phyloP scores from a whole-genome alignment of 2,888 invertebrate species.

The Andrena flavipes region DNA sequence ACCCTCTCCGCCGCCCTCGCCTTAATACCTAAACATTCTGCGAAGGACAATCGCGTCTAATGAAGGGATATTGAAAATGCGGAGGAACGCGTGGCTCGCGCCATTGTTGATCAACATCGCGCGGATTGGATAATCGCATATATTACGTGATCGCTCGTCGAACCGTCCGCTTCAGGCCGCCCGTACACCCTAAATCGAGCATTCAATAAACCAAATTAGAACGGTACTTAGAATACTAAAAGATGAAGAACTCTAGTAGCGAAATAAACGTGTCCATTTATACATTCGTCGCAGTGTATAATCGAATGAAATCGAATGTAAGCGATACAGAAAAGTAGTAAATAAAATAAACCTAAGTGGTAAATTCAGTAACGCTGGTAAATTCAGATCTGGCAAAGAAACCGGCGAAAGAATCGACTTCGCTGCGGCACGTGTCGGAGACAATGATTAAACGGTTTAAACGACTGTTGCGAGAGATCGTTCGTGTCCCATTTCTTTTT shows the following conservation, averaged over 20 bases:
- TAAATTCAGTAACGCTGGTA: too few species aligned
- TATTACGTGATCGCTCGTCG: constrained; percentile 47
- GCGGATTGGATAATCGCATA: constrained; percentile 34
- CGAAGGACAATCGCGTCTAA: constrained; percentile 67
- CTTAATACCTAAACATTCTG: constrained; percentile 62
- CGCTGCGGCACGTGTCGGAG: background rate
- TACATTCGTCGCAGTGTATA: too few species aligned
- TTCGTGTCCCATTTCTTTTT: background rate
- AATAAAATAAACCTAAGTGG: too few species aligned
- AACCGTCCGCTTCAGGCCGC: constrained; percentile 11
- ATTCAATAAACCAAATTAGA: background rate
- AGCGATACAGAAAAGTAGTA: too few species aligned
- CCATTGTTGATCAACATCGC: constrained; percentile 45
- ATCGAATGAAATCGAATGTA: too few species aligned
- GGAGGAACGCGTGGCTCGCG: constrained; percentile 37
- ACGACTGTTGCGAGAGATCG: background rate
- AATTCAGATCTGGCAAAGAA: background rate
- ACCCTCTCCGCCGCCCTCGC: constrained; percentile 44
- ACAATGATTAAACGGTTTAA: background rate
- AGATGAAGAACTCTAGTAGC: too few species aligned
- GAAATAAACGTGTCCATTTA: too few species aligned
- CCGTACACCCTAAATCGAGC: background rate
- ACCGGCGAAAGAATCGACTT: background rate
- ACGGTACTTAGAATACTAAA: background rate
- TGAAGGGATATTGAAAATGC: constrained; percentile 70